Base-by-base conservation (phyloP, 2,888 invertebrate species). In the Dryocosmus kuriphilus region DNA sequence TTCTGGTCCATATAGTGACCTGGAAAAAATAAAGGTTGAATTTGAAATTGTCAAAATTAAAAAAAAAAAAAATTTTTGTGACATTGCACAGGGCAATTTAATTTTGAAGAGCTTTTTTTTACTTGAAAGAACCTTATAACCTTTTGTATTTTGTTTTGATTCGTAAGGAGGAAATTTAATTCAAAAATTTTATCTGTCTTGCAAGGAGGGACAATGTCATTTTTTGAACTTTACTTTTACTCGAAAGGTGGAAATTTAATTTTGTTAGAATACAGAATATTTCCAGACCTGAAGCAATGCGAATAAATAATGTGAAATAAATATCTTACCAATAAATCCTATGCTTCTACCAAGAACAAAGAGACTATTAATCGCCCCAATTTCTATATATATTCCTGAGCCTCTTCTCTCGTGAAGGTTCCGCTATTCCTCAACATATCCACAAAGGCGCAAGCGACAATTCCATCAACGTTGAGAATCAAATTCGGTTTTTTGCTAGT, bases 401-500 rank as follows among this genome's bases (percentile, higher is more conserved):
- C 98, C 92, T 99, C 99, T 92, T 99, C 99, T 88, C 97, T 95
- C 0, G 99, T 98, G 91, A 99, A 99, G 82, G 97, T 96, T 79
- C 98, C 98, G 89, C 97, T 97, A 91, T 98, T 96, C 55, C 98
- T 94, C 84, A 99, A 94, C 93, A 99, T 95, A 92, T 99, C 99
- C 32, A 99, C 99, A 93, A 99, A 99, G 22, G 98, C 96, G 61
- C 98, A 98, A 0, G 98, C 99, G 86, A 99, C 99, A 83, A 99
- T 97, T 77, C 99, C 99, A 92, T 99, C 99, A 27, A 99, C 99
- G 92, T 99, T 99, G 81, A 99, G 94, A 91, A 99, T 99, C 78
- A 99, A 94, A 93, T 99, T 99, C n/a, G 99, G 99, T 93, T 99
- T 99, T 94, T 99, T 99, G 87, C 98, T 96, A 3, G 98, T 99